Evolutionary conservation across 2,113 vertebrate species (phyloP).

Genomic region (Dryoscopus gambensis): DNA sequence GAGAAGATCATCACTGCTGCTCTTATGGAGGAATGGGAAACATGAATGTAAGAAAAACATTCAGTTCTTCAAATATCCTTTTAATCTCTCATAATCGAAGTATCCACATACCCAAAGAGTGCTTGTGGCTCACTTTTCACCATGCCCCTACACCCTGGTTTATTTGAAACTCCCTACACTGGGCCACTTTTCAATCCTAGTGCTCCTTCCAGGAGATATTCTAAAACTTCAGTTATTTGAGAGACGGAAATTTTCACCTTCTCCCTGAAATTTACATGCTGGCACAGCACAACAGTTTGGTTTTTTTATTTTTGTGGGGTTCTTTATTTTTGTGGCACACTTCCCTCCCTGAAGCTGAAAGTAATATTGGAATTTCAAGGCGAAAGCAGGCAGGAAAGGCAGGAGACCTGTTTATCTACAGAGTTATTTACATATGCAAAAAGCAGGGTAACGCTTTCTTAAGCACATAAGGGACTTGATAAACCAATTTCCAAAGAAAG

Average conservation of each 20-base stretch:
- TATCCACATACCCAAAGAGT: not conserved
- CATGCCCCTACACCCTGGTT: no score
- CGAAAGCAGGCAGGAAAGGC: not conserved
- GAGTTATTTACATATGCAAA: not conserved
- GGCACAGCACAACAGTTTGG: accelerated
- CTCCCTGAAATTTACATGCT: not conserved
- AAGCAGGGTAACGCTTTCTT: not conserved
- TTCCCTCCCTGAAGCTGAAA: not conserved
- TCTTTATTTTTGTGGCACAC: not conserved
- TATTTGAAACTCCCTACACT: not conserved
- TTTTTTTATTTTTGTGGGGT: not conserved
- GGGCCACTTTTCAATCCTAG: not conserved
- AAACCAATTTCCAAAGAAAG: not conserved
- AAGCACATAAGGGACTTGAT: not conserved
- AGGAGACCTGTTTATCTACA: not conserved
- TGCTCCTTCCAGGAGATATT: not conserved
- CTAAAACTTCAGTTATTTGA: not conserved
- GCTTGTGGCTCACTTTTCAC: not conserved
- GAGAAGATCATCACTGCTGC: not conserved
- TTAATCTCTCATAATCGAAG: not conserved
- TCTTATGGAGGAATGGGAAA: not conserved
- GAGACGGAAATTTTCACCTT: not conserved
- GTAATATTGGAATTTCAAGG: not conserved
- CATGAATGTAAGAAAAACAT: not conserved
- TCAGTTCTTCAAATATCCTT: not conserved